A percentile compares a stretch with the other conserved stretches of the same genome.
These are phyloP conservation scores for Nematolebias whitei DNA, from an alignment of 2,113 vertebrate genomes.

Conservation along the genomic window DNA sequence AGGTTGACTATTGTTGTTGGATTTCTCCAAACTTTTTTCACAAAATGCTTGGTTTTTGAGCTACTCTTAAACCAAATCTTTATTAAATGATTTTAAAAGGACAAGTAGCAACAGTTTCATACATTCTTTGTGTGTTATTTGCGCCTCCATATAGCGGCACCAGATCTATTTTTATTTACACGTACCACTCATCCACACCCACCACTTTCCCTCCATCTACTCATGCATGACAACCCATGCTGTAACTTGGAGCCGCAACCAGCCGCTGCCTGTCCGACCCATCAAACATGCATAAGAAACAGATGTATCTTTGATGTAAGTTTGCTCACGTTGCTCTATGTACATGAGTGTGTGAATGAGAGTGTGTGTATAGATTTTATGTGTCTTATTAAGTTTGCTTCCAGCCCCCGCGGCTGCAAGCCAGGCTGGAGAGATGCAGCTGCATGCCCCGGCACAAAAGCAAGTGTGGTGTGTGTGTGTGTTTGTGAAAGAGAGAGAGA, in stretches of 20 bases:
- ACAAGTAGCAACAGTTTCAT: background rate
- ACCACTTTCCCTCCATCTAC: slow-evolving; percentile 24
- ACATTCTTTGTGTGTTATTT: slow-evolving; percentile 12
- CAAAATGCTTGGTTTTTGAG: background rate
- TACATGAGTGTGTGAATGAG: slow-evolving; percentile 23
- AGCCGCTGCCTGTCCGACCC: slow-evolving; percentile 54
- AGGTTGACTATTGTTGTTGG: no score
- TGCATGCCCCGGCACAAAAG: slow-evolving; percentile 63
- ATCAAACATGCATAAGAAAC: slow-evolving; percentile 74
- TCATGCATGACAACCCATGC: slow-evolving; percentile 50
- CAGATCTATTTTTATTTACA: slow-evolving; percentile 5
- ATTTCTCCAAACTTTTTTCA: background rate
- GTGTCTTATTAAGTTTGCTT: slow-evolving; percentile 35
- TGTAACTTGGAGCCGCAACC: slow-evolving; percentile 46
- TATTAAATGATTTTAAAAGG: background rate
- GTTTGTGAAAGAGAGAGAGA: background rate
- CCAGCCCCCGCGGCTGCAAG: slow-evolving; percentile 49
- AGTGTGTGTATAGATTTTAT: slow-evolving; percentile 30
- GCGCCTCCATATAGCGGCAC: background rate
- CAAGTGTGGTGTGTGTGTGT: background rate
- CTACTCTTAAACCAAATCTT: no score
- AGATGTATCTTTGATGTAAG: slow-evolving; percentile 73
- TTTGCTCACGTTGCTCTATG: slow-evolving; percentile 49
- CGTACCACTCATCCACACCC: slow-evolving; percentile 9
- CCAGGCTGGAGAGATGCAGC: slow-evolving; percentile 33